Evolutionary conservation across 2,888 invertebrate species (phyloP).

Genomic region (Melipona bicolor): DNA sequence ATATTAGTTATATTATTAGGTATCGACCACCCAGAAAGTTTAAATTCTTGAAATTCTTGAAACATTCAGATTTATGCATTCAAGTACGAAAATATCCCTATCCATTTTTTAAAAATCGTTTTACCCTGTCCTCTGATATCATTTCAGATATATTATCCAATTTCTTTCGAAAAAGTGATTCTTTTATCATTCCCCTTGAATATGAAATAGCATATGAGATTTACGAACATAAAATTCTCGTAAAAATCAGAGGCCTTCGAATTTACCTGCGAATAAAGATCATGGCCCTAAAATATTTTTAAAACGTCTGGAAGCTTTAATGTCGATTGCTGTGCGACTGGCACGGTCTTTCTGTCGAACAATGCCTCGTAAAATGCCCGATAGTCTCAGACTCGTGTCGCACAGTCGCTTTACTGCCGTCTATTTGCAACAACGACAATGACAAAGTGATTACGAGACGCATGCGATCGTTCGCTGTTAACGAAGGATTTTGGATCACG

Average conservation of each 20-base stretch:
- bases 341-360: constrained; percentile 21
- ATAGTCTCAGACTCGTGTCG: constrained; percentile 40
- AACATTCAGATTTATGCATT: background rate
- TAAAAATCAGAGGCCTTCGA: constrained; percentile 27
- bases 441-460: background rate
- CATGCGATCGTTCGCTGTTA: background rate
- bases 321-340: constrained; percentile 24
- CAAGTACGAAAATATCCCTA: background rate
- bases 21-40: no score
- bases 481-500: constrained; percentile 2
- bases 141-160: background rate
- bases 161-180: background rate
- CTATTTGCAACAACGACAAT: constrained; percentile 14
- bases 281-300: background rate
- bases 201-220: constrained; percentile 5
- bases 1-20: no score
- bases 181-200: background rate
- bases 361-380: constrained; percentile 49
- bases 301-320: constrained; percentile 1
- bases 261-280: constrained; percentile 28
- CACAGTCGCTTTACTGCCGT: constrained; percentile 12
- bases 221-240: constrained; percentile 17
- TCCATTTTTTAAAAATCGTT: background rate
- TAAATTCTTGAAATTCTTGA: background rate
- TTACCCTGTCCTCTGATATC: background rate